These are phyloP conservation scores for Chouioia cunea DNA, from an alignment of 2,888 invertebrate species.

Conservation along the genomic window DNA sequence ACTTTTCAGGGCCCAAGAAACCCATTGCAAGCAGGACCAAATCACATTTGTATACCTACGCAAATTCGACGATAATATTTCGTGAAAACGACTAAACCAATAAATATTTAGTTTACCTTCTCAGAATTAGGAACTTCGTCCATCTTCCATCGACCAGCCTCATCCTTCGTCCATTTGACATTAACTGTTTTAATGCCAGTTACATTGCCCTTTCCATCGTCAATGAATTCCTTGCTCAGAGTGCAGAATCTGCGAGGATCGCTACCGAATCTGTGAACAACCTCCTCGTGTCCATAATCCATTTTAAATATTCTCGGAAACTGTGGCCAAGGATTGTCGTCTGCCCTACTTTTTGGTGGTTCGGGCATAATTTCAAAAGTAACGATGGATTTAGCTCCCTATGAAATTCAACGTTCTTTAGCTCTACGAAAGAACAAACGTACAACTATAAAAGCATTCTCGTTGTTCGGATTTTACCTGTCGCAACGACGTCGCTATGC, in stretches of 20 bases:
- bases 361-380: conserved; percentile 98
- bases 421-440: too few species aligned
- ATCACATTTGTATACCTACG: conserved; percentile 84
- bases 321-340: conserved; percentile 98
- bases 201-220: conserved; percentile 91
- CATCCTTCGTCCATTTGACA: conserved; percentile 95
- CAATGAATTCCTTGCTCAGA: conserved; percentile 94
- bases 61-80: conserved; percentile 4
- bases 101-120: conserved; percentile 67
- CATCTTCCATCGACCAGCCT: conserved; percentile 95
- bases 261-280: conserved; percentile 78
- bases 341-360: conserved; percentile 83
- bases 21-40: conserved; percentile 98
- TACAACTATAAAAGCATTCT: too few species aligned
- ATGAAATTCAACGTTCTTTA: conserved; percentile 52
- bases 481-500: conserved; percentile 96
- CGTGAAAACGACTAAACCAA: background rate
- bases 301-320: conserved; percentile 97
- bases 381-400: conserved; percentile 93
- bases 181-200: conserved; percentile 89
- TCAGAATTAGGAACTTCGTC: conserved; percentile 85
- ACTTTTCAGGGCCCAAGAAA: conserved; percentile 95
- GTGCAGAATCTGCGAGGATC: conserved; percentile 96
- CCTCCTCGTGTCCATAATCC: conserved; percentile 99
- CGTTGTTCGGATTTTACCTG: conserved; percentile 67